phyloP scores from a whole-genome alignment of 2,113 vertebrate genomes.

The Choloepus hoffmanni region DNA sequence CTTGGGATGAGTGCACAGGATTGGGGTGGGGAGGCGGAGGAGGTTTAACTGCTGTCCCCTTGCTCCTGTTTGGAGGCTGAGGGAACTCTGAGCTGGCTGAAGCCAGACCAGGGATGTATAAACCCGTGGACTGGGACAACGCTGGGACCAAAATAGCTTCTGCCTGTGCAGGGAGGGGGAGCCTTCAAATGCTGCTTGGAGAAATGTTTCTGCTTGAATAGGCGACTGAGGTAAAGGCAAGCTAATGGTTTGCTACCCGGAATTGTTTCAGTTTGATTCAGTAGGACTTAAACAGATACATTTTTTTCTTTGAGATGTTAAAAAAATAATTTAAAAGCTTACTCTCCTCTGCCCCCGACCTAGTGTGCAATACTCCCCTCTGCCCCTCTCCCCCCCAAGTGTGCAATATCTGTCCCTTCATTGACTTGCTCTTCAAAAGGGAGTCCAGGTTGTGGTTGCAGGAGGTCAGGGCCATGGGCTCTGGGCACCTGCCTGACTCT shows the following conservation, averaged over 20 bases:
- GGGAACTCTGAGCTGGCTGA: background rate
- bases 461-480: conserved; percentile 21
- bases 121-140: conserved; percentile 46
- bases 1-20: background rate
- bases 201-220: conserved; percentile 66
- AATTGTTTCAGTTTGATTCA: background rate
- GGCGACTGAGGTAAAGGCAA: conserved; percentile 63
- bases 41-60: background rate
- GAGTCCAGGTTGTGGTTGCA: background rate
- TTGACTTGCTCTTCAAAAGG: conserved; percentile 32
- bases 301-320: conserved; percentile 53
- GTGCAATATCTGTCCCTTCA: background rate
- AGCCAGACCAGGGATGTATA: conserved; percentile 27
- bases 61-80: background rate
- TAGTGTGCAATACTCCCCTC: background rate
- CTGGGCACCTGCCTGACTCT: conserved; percentile 19
- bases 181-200: conserved; percentile 42
- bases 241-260: background rate
- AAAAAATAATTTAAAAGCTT: conserved; percentile 2
- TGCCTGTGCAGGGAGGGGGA: conserved; percentile 43
- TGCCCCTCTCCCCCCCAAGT: too few relatives aligned
- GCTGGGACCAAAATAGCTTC: conserved; percentile 62
- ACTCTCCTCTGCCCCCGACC: too few relatives aligned
- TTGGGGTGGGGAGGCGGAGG: background rate
- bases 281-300: conserved; percentile 2